Base-by-base conservation (phyloP, 2,113 vertebrate genomes). In the Amblyornis subalaris region DNA sequence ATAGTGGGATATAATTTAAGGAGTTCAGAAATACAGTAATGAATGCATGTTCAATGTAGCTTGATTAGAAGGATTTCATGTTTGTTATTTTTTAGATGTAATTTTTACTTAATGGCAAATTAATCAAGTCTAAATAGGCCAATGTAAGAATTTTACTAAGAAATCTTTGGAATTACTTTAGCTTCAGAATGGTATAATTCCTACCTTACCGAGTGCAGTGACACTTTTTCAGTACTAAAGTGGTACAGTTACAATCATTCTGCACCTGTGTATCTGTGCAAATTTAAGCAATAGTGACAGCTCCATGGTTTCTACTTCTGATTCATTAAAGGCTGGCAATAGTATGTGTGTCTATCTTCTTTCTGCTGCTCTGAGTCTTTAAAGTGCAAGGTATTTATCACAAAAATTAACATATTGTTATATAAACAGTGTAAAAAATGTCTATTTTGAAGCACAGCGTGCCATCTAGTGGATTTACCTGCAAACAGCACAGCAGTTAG, bases 391-490 rank as follows among this genome's bases (percentile, higher is more conserved):
- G 6, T 25, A 35, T 67, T 85, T 72, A 24, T 67, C 51, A 33
- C 14, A 54, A 60, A 42, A 78, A 55, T 38, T 74, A 47, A 75
- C 79, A 29, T 3, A 13, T 53, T 25, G 51, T 77, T 55, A 62
- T 5, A 21, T 2, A 58, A 80, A 28, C 7, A 60, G 22, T 8
- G 19, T 26, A 53, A 66, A 76, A 91, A 74, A 57, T 2, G n/a
- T 28, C 55, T 36, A 91, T 97, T 96, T 95, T 57, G 71, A 93
- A 90, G 96, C 60, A 62, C 82, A 51, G 67, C 35, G 10, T 96
- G 97, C 97, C 98, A 98, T 96, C 98, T 98, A 96, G 96, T 96
- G 98, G 98, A 88, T 33, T 62, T 22, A 54, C 1, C 3, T 47
- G 85, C 33, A 92, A 88, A 51, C 7, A 54, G 36, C 28, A 48